These are phyloP conservation scores for Zophobas atratus DNA, from an alignment of 1,140 invertebrate genomes.

Conservation along the genomic window DNA sequence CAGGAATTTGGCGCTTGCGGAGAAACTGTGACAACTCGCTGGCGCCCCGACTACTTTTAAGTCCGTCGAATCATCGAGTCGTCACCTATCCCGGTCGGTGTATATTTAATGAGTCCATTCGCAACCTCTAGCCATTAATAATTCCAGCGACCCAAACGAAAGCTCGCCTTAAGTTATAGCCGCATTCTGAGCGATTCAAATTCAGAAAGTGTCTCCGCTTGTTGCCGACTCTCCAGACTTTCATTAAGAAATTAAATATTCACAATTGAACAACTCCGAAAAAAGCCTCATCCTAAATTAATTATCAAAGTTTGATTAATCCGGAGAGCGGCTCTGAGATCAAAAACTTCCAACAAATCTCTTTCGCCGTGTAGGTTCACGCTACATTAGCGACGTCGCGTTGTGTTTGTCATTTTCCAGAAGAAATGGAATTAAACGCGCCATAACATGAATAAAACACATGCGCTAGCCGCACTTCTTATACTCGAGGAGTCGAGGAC, in stretches of 20 bases:
- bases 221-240: not conserved
- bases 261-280: slow-evolving; percentile 20
- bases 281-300: slow-evolving; percentile 14
- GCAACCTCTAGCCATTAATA: too few species aligned
- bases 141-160: too few species aligned
- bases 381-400: slow-evolving; percentile 37
- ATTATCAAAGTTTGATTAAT: slow-evolving; percentile 35
- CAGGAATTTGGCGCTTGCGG: too few species aligned
- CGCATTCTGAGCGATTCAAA: not conserved
- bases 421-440: slow-evolving; percentile 32
- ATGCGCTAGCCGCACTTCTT: not conserved
- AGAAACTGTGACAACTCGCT: too few species aligned
- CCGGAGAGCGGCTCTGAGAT: not conserved
- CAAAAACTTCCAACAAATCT: slow-evolving; percentile 23
- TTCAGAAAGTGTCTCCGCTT: slow-evolving; percentile 21
- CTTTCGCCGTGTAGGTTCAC: slow-evolving; percentile 30
- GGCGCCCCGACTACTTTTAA: too few species aligned
- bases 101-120: too few species aligned
- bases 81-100: too few species aligned
- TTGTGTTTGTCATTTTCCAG: slow-evolving; percentile 35
- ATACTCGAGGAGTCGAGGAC: not conserved
- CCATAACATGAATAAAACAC: slow-evolving; percentile 34
- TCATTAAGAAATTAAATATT: slow-evolving; percentile 44
- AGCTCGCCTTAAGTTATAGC: too few species aligned
- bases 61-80: too few species aligned